Evolutionary conservation across 2,113 vertebrate genomes (phyloP).

Genomic region (Aphelocoma coerulescens): DNA sequence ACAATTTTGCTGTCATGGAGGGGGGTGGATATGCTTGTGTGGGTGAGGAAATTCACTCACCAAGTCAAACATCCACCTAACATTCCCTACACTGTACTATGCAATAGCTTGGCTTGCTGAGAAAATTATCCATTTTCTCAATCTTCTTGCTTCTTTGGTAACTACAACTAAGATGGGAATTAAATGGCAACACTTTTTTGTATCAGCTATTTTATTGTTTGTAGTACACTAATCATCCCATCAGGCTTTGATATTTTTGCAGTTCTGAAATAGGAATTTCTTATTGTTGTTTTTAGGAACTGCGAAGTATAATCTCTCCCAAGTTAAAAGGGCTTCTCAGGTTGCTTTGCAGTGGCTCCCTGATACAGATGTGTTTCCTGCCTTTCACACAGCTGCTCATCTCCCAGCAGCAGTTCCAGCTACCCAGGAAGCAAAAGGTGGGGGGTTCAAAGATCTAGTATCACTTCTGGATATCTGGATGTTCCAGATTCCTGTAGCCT

Average conservation of each 20-base stretch:
- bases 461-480: not conserved
- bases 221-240: not conserved
- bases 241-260: not conserved
- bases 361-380: not conserved
- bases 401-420: not conserved
- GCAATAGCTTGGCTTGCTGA: not conserved
- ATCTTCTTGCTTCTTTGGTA: not conserved
- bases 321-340: not conserved
- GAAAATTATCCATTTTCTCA: not conserved
- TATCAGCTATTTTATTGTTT: not conserved
- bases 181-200: not conserved
- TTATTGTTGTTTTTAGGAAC: not conserved
- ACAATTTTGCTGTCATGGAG: constrained; percentile 19
- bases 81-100: not conserved
- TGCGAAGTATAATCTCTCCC: not conserved
- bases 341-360: not conserved
- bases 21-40: not conserved
- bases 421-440: not conserved
- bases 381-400: not conserved
- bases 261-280: not conserved
- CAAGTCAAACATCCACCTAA: not conserved
- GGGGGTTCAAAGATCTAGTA: not conserved
- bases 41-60: not conserved
- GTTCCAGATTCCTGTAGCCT: not conserved
- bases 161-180: not conserved